Evolutionary conservation across 1,140 invertebrate species (phyloP).

Genomic region (Linepithema humile): DNA sequence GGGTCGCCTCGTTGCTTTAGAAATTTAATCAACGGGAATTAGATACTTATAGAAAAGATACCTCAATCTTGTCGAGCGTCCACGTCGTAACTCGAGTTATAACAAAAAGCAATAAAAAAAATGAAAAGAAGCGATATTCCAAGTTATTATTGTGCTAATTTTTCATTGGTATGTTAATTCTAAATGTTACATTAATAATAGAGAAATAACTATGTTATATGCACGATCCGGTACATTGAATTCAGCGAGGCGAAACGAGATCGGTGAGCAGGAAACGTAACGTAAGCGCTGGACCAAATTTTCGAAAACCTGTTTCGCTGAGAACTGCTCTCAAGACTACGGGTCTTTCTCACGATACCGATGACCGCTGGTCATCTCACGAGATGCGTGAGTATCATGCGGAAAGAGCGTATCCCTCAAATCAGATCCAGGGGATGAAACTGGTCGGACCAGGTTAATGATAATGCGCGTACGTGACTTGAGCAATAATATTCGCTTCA

Average conservation of each 20-base stretch:
- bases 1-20: not conserved
- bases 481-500: not conserved
- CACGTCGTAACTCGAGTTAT: not conserved
- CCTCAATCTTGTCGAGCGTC: not conserved
- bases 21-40: conserved; percentile 20
- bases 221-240: not conserved
- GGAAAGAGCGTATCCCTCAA: conserved; percentile 52
- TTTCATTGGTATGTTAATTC: not conserved
- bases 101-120: not conserved
- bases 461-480: not conserved
- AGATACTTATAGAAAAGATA: not conserved
- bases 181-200: conserved; percentile 6
- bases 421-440: conserved; percentile 60
- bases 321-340: conserved; percentile 69
- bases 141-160: not conserved
- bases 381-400: conserved; percentile 59
- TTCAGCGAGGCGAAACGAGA: not conserved
- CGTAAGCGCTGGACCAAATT: conserved; percentile 55
- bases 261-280: conserved; percentile 3
- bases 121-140: not conserved
- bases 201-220: not conserved
- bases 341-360: conserved; percentile 77
- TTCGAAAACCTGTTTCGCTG: conserved; percentile 68
- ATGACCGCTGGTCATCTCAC: conserved; percentile 78
- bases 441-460: conserved; percentile 58